Evolutionary conservation across 2,888 invertebrate genomes (phyloP).

Genomic region (Polydrusus tereticollis): DNA sequence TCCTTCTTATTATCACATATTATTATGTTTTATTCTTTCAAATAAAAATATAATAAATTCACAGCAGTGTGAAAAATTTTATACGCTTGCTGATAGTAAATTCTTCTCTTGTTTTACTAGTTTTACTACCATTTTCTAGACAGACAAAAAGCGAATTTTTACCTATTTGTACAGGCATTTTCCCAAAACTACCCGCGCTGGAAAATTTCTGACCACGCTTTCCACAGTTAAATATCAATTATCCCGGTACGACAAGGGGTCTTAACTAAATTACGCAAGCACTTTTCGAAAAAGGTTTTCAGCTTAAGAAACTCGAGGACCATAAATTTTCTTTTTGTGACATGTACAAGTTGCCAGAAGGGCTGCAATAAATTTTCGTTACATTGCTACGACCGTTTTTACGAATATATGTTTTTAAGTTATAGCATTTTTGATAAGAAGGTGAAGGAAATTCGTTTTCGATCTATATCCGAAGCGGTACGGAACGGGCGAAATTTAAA

Average conservation of each 20-base stretch:
- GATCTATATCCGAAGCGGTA: constrained; percentile 17
- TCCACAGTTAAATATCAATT: neutral
- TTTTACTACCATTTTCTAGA: neutral
- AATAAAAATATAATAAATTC: no score
- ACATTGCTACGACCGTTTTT: constrained; percentile 37
- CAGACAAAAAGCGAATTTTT: neutral
- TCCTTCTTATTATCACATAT: no score
- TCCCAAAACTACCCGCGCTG: neutral
- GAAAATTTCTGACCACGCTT: neutral
- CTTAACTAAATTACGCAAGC: constrained; percentile 39
- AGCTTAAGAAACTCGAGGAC: constrained; percentile 33
- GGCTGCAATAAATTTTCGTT: constrained; percentile 45
- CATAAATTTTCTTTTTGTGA: constrained; percentile 47
- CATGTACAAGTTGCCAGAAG: constrained; percentile 47
- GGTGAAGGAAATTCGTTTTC: constrained; percentile 32
- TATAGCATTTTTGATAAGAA: constrained; percentile 43
- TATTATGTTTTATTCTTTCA: no score
- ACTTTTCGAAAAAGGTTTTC: constrained; percentile 38
- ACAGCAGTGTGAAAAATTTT: no score
- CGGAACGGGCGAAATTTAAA: constrained; percentile 19
- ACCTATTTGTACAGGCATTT: neutral
- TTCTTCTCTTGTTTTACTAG: no score
- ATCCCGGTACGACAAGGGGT: constrained; percentile 3
- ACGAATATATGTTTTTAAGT: constrained; percentile 41
- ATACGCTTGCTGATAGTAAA: no score